A percentile compares a stretch with the other conserved stretches of the same genome.
phyloP scores from a whole-genome alignment of 2,797 vertebrate species.

The Chloroceryle inda region DNA sequence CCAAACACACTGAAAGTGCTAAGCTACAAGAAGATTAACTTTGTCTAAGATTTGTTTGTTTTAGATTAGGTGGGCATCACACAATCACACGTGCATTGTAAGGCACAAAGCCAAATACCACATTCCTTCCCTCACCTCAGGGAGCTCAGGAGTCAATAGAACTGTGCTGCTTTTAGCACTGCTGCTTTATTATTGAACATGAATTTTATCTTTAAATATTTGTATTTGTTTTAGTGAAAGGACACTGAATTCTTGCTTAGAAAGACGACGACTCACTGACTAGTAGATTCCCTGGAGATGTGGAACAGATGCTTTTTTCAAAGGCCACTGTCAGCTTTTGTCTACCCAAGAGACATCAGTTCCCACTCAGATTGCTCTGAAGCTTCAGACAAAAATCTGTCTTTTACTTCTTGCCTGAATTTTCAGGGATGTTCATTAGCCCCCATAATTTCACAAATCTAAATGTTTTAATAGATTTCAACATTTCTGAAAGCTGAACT shows the following conservation, averaged over 20 bases:
- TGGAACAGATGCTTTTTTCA: neutral
- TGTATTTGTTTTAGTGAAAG: slow-evolving; percentile 41
- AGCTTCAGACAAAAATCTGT: neutral
- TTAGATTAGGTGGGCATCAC: slow-evolving; percentile 18
- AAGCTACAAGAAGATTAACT: slow-evolving; percentile 26
- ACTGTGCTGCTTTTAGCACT: slow-evolving; percentile 7
- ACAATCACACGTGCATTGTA: neutral
- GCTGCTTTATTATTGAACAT: slow-evolving; percentile 21
- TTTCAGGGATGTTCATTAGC: slow-evolving; percentile 3
- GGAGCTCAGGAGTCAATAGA: neutral
- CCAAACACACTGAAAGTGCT: slow-evolving; percentile 1
- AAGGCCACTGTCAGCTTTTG: neutral
- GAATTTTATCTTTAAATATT: slow-evolving; percentile 27
- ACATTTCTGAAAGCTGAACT: neutral
- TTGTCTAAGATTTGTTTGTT: slow-evolving; percentile 16
- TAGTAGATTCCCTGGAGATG: neutral
- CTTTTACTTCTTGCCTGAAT: neutral
- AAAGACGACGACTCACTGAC: slow-evolving; percentile 46
- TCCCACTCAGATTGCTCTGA: neutral
- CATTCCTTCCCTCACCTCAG: neutral
- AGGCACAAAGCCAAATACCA: slow-evolving; percentile 19
- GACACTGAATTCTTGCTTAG: slow-evolving; percentile 28
- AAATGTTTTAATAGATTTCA: neutral
- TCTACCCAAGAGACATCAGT: neutral
- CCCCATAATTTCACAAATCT: neutral